Evolutionary conservation across 1,140 invertebrate genomes (phyloP), one percentile per base, ranked within the genome.

Genomic region (Pseudomyrmex sp.): DNA sequence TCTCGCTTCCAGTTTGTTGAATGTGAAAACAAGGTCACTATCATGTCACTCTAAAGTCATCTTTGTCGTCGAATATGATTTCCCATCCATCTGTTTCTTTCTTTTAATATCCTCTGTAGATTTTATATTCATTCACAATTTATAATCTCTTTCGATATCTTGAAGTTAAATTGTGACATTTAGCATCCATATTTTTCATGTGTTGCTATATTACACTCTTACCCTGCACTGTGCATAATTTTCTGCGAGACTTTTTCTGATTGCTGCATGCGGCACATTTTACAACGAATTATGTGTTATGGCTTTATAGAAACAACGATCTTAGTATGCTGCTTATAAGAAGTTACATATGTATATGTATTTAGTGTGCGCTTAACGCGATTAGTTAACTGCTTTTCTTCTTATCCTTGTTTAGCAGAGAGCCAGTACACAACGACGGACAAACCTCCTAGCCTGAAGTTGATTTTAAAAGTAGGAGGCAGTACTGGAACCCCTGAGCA

Each of bases 401-500:
- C 7, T 88, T 87, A 48, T 83, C 82, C 13, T 87, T 87, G 26
- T 91, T 84, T 56, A 61, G 77, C 83, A 92, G 93, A 93, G 72
- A 82, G 86, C 84, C 93, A 95, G 70, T 95, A 70, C 54, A 93
- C 93, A 75, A 94, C 93, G 77, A 93, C 95, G 91, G 93, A 95
- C 18, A 95, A 96, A 83, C 96, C 96, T 46, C 95, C 95, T 52
- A 95, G 95, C 54, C 90, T 98, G 35, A 97, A 97, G 91, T 92
- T 98, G 48, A 98, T 98, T 65, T 91, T 98, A 23, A 98, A 98
- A 94, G 97, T 98, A n/a, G 96, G 96, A 4, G 96, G 96, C 20
- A 95, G 94, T 63, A 96, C 95, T 88, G 95, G 95, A 9, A 97
- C 96, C 2, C 96, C 97, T 0, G 97, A 97, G 92, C 95, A 97